A percentile compares a stretch with the other conserved stretches of the same genome.
phyloP scores from a whole-genome alignment of 2,113 vertebrate genomes.

The Ciconia maguari region DNA sequence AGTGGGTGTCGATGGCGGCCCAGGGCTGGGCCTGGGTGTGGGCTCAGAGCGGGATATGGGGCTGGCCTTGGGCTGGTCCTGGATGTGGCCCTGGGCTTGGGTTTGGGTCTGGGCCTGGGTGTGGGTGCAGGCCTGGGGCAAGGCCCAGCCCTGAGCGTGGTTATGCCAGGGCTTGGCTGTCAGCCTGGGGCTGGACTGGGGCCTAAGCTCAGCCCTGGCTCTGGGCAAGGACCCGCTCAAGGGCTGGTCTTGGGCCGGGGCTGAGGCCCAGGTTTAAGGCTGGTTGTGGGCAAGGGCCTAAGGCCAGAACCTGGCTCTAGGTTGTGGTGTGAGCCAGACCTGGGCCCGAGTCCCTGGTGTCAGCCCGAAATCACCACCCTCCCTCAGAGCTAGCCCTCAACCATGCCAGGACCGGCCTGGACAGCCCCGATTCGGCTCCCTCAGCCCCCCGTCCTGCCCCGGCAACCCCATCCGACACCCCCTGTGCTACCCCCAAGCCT shows the following conservation, averaged over 20 bases:
- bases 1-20: neutral
- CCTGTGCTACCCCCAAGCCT: no score
- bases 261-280: neutral
- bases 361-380: neutral
- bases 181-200: neutral
- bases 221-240: neutral
- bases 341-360: neutral
- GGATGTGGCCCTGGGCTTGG: no score
- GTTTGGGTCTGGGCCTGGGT: neutral
- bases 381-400: neutral
- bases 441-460: neutral
- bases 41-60: no score
- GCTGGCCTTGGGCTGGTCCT: neutral
- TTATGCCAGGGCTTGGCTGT: neutral
- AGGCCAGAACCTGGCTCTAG: neutral
- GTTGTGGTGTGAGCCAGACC: no score
- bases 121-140: neutral
- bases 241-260: neutral
- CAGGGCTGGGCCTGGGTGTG: neutral
- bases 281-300: no score
- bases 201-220: neutral
- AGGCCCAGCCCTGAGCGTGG: neutral
- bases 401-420: neutral
- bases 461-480: neutral
- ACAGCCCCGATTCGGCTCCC: neutral